Percentiles rank a stretch among this genome's conserved stretches.
Evolutionary conservation across 2,888 invertebrate genomes (phyloP).

Genomic region (Agriopis aurantiaria): DNA sequence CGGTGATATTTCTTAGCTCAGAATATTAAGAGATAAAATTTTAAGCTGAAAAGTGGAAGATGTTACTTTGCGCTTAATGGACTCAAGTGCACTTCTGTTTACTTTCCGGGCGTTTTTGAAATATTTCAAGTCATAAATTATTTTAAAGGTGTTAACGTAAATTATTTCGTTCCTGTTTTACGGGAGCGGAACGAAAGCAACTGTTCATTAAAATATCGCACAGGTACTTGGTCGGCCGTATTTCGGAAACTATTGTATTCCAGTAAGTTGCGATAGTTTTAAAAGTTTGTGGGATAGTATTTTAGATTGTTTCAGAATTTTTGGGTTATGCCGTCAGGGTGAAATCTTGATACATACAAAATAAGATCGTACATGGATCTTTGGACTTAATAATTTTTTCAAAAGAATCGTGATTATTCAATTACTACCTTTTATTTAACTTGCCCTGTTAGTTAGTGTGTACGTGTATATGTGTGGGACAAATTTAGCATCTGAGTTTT

Average conservation of each 20-base stretch:
- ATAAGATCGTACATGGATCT: too few relatives aligned
- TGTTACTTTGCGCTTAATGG: conserved; percentile 56
- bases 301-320: too few relatives aligned
- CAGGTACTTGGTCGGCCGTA: neutral
- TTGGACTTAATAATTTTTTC: too few relatives aligned
- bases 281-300: too few relatives aligned
- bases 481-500: too few relatives aligned
- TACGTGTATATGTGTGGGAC: too few relatives aligned
- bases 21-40: conserved; percentile 52
- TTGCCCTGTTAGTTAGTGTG: too few relatives aligned
- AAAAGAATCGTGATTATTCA: too few relatives aligned
- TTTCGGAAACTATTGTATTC: neutral
- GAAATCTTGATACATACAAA: too few relatives aligned
- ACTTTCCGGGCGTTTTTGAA: conserved; percentile 35
- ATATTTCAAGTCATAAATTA: conserved; percentile 37
- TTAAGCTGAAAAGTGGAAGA: conserved; percentile 48
- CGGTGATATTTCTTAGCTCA: conserved; percentile 46
- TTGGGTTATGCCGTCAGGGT: too few relatives aligned
- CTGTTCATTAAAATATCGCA: neutral
- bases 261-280: too few relatives aligned
- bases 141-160: conserved; percentile 26
- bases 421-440: too few relatives aligned
- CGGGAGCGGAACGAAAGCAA: neutral
- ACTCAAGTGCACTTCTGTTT: conserved; percentile 54
- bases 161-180: conserved; percentile 4